Base-by-base conservation (phyloP, 2,888 invertebrate species). In the Drosophila antonietae region DNA sequence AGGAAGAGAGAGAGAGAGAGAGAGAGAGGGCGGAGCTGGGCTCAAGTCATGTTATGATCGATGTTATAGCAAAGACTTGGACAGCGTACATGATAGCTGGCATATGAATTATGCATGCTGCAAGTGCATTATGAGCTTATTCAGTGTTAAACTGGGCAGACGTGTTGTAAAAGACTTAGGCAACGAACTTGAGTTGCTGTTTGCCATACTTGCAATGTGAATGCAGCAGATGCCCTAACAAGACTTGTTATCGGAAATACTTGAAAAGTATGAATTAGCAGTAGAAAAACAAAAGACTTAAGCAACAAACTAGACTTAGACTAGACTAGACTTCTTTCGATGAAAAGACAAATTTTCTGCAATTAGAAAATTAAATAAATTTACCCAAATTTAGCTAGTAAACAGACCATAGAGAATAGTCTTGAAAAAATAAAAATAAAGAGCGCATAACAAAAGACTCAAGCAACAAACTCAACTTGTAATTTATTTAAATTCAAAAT, bases 371-470 rank as follows among this genome's bases (percentile, higher is more conserved):
- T 20, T 1, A 20, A 44, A n/a, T 44, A 6, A 6, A 20, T 20
- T 20, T 44, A 44, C 9, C 18, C 3, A 18, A 44, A 20, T 12
- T 44, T 44, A 20, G 12, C 14, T 14, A 20, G 6, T 20, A 6
- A 44, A 20, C 20, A 20, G 20, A 44, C 20, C 20, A 44, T 12
- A 20, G 43, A 18, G 10, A 20, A 9, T 10, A 18, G 1, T 43
- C 2, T 18, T 18, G 0, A 10, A 3, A 23, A 23, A 23, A 23
- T 23, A 43, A 3, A 2, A 3, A 3, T 9, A 43, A 10, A n/a
- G 18, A 18, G 10, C 4, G 15, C 64, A 75, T 58, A 20, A 83
- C 77, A 81, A 88, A 88, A 86, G 87, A 86, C 73, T 86, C 75
- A 66, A 68, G 81, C 84, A 81, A 73, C 81, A 67, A 88, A 89